These are phyloP conservation scores for Ceriagrion tenellum DNA, from an alignment of 2,888 invertebrate species.

Conservation along the genomic window DNA sequence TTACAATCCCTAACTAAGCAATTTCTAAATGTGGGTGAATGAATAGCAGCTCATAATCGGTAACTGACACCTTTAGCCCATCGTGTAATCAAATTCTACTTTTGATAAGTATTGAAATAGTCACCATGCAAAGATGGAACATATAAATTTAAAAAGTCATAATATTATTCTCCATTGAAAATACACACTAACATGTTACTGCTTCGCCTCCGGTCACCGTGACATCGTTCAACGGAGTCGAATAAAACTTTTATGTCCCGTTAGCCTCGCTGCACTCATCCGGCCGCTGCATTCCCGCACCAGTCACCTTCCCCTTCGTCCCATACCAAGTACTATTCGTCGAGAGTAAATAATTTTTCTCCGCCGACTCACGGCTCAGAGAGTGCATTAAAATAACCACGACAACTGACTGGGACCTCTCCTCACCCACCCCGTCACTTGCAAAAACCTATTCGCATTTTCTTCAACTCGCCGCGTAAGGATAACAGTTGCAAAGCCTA, in stretches of 20 bases:
- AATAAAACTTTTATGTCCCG: not conserved
- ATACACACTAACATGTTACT: too few species aligned
- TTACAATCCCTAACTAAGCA: too few species aligned
- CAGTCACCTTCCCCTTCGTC: not conserved
- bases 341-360: not conserved
- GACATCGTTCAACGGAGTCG: not conserved
- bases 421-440: not conserved
- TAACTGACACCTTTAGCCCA: too few species aligned
- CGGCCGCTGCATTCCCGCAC: not conserved
- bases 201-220: too few species aligned
- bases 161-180: too few species aligned
- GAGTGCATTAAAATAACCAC: not conserved
- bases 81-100: too few species aligned
- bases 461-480: not conserved
- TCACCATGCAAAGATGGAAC: too few species aligned
- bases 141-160: too few species aligned
- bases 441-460: not conserved
- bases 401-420: not conserved
- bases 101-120: too few species aligned
- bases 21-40: too few species aligned
- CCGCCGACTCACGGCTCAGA: not conserved
- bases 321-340: not conserved
- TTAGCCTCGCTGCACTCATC: not conserved
- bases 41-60: too few species aligned
- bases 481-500: not conserved